Base-by-base conservation (phyloP, 2,113 vertebrate genomes). In the Tinamus guttatus region DNA sequence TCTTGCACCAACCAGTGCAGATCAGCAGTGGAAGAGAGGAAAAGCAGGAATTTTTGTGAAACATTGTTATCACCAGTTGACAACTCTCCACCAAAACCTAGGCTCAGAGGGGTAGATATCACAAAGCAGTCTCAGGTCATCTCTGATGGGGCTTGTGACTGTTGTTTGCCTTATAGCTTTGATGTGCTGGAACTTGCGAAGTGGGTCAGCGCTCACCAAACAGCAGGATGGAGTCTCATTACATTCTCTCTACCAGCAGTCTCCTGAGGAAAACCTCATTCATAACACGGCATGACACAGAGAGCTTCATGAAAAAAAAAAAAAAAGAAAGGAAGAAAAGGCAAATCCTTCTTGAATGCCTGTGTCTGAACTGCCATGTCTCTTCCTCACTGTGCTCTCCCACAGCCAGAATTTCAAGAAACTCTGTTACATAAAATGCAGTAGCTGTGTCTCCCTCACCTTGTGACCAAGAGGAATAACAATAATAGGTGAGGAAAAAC, bases 391-490 rank as follows among this genome's bases (percentile, higher is more conserved):
- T 71, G 49, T 22, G 11, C 19, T 60, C 27, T 88, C 21, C 16
- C 0, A 0, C 51, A 60, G 14, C 43, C 41, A 71, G 60, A 94
- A 79, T 73, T 79, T 60, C 59, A 68, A 92, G 43, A 73, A 93
- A 54, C 3, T 52, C 22, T 15, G 4, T 45, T 78, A 69, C 4
- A 19, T 36, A 73, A 88, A 93, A 64, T 65, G 1, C 0, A 88
- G 60, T 22, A 62, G 64, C 16, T 19, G 12, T 12, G 70, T 79
- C 83, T 88, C 38, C 30, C 41, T 59, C 1, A 5, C 21, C 68
- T 84, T 43, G 13, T 94, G 89, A 85, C 43, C 45, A 77, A 96
- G 97, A 78, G 20, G 32, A 95, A 49, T 82, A 68, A 90, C 24
- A 91, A 65, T 13, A 77, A 40, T 8, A 67, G 36, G 74, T 7